Percentiles rank a stretch among this genome's conserved stretches.
These are phyloP conservation scores for Epizoanthus ramosus DNA, from an alignment of 92 coral and sea anemone species.

Conservation along the genomic window DNA sequence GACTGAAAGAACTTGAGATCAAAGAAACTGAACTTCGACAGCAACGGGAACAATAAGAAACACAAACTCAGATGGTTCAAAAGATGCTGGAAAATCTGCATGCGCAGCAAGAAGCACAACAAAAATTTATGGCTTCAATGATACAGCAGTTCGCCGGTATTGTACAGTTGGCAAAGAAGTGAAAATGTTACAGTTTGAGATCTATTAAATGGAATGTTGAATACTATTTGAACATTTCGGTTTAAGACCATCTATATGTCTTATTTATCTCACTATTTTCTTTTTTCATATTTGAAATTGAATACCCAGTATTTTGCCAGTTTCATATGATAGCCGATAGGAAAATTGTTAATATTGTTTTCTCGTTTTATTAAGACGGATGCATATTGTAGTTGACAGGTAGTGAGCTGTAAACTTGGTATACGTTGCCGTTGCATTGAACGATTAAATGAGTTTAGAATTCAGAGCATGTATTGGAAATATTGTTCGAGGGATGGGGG, in stretches of 20 bases:
- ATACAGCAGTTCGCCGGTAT: neutral
- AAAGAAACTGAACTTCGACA: slow-evolving; percentile 16
- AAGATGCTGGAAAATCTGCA: slow-evolving; percentile 11
- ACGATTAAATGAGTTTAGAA: neutral
- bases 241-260: too few relatives aligned
- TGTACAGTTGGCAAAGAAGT: slow-evolving; percentile 20
- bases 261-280: too few relatives aligned
- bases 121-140: slow-evolving; percentile 20
- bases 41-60: slow-evolving; percentile 21
- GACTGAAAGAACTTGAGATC: slow-evolving; percentile 22
- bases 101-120: neutral
- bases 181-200: too few relatives aligned
- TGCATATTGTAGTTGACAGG: too few relatives aligned
- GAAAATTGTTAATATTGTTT: neutral
- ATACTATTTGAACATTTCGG: too few relatives aligned
- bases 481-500: slow-evolving; percentile 47
- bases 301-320: neutral
- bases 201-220: neutral
- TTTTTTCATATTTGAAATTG: too few relatives aligned
- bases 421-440: slow-evolving; percentile 1
- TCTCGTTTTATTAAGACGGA: too few relatives aligned
- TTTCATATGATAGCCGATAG: neutral
- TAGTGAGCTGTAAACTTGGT: slow-evolving; percentile 5
- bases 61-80: slow-evolving; percentile 15
- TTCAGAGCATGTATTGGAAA: slow-evolving; percentile 28